Evolutionary conservation across 2,113 vertebrate species (phyloP).

Genomic region (Hyla sarda): DNA sequence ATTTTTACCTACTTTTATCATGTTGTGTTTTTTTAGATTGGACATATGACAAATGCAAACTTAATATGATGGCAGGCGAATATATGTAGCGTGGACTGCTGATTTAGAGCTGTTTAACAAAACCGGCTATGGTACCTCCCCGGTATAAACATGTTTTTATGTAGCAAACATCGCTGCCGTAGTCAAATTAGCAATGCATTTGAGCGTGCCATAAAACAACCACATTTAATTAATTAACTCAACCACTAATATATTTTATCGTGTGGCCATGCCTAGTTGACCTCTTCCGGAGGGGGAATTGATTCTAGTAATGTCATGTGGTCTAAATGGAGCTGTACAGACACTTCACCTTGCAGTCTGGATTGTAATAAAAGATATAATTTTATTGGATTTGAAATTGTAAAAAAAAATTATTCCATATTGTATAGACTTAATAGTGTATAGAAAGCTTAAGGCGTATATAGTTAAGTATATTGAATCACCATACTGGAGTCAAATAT

Average conservation of each 20-base stretch:
- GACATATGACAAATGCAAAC: not conserved
- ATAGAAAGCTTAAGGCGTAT: not conserved
- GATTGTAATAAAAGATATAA: not conserved
- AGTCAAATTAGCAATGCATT: slow-evolving; percentile 48
- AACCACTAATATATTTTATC: slow-evolving; percentile 46
- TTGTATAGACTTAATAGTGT: not conserved
- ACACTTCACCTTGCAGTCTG: not conserved
- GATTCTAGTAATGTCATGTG: slow-evolving; percentile 16
- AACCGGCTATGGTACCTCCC: not conserved
- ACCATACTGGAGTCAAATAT: not conserved
- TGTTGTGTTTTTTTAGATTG: not conserved
- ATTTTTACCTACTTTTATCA: not conserved
- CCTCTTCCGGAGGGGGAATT: slow-evolving; percentile 9
- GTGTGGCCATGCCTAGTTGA: slow-evolving; percentile 29
- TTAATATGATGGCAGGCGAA: not conserved
- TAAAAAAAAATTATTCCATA: not conserved
- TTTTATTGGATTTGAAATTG: not conserved
- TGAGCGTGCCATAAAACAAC: slow-evolving; percentile 36
- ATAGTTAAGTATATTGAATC: not conserved
- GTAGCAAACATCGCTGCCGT: not conserved
- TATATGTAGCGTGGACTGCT: not conserved
- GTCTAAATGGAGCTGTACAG: not conserved
- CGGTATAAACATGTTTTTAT: slow-evolving; percentile 19
- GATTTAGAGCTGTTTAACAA: not conserved
- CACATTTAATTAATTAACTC: slow-evolving; percentile 48